Base-by-base conservation (phyloP, 2,888 invertebrate genomes). In the Trissolcus japonicus region DNA sequence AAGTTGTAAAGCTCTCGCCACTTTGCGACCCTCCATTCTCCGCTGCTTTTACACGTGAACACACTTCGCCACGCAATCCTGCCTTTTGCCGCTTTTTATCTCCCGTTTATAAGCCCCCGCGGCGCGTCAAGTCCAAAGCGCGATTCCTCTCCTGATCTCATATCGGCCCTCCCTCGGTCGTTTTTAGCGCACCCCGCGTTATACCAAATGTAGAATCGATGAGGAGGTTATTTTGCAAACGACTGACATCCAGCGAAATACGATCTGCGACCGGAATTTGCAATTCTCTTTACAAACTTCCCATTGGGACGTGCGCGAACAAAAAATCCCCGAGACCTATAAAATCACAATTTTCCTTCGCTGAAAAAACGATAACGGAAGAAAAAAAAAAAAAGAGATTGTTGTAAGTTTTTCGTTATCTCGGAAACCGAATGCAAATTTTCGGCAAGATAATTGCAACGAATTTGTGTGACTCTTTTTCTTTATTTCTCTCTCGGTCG, bases 1-100 rank as follows among this genome's bases (percentile, higher is more conserved):
- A 78, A 78, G 75, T 78, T 78, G 78, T 78, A 78, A 78, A 78
- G 78, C 78, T 78, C 78, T 75, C 75, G 63, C 75, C 75, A 74
- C 78, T 74, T 78, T 57, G 53, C 71, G 21, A 55, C 65, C 57
- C 72, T 75, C 66, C 48, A 66, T 68, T 75, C 75, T 72, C 63
- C 60, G 7, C 67, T 54, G 62, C 54, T 21, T 25, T 41, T 19
- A 35, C 61, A 25, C 59, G 40, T 43, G 69, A 56, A 55, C 60
- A 61, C 71, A 55, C 66, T 59, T 29, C n/a, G 40, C 61, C 63
- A n/a, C 54, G 50, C 57, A 57, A 66, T 63, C 67, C 57, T 41
- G 57, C 57, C 46, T 56, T 65, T 56, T 71, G 53, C 29, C 71
- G 29, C 57, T 59, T 78, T 72, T 75, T 75, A 72, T 62, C 75